Conservation (phyloP, 2,113 vertebrate genomes). For the Tylochromis polylepis region DNA sequence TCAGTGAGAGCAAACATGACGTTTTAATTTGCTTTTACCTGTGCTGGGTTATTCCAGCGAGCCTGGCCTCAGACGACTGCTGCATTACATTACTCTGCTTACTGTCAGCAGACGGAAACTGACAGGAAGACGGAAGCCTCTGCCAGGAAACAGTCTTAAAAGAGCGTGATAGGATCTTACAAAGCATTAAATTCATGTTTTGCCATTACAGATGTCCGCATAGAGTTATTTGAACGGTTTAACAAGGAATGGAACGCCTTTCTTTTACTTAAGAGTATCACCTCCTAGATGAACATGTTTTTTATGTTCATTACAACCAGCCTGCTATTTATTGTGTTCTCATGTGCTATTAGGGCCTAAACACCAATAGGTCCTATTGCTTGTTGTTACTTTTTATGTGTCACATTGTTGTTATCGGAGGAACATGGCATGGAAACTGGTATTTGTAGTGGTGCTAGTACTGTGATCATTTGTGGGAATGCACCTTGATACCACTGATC, state of each 20-base stretch:
- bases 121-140: neutral
- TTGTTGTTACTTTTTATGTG: neutral
- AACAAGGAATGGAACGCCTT: neutral
- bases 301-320: neutral
- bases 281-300: neutral
- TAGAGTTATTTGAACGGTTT: neutral
- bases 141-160: conserved; percentile 17
- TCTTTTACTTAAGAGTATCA: neutral
- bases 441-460: neutral
- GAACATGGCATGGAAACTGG: neutral
- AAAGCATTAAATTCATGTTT: neutral
- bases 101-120: conserved; percentile 31
- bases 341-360: neutral
- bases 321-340: neutral
- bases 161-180: neutral
- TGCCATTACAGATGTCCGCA: neutral
- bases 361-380: neutral
- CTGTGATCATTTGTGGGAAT: neutral
- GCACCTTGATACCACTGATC: neutral
- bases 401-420: neutral
- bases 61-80: neutral
- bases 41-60: neutral
- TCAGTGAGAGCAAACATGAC: neutral
- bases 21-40: conserved; percentile 14
- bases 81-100: conserved; percentile 20